Evolutionary conservation across 2,888 invertebrate genomes (phyloP), one percentile per base, ranked within the genome.

Genomic region (Drosophila merina): DNA sequence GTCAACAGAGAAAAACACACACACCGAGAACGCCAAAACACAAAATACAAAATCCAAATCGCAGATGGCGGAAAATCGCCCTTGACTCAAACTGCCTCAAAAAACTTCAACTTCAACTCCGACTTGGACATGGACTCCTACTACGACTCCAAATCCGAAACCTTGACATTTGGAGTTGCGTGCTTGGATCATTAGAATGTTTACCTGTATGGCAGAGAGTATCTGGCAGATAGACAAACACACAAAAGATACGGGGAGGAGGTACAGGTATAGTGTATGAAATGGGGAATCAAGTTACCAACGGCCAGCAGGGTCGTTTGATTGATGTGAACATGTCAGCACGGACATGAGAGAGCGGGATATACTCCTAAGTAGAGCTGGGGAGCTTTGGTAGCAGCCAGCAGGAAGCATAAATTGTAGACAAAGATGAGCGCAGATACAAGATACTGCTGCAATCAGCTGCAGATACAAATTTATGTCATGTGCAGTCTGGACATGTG

Each of bases 271-370:
- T 48, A 33, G 14, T 48, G 69, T 69, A 45, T 64, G 71, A 70
- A 68, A 79, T 73, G 73, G 72, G 57, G 71, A 76, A 74, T 73
- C 72, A 79, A 77, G 82, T 76, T 64, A 62, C 36, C 70, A 76
- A 40, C 52, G 38, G 49, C 31, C 52, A 51, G 31, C 62, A 62
- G 64, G 64, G 76, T 70, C 58, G 68, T 57, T 20, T 87, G 86
- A 88, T 88, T 86, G 84, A 87, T 87, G 84, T 73, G 74, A 73
- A 74, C 77, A 79, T 80, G 79, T 79, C 86, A 82, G 77, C 72
- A 60, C 67, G 45, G 62, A 70, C 40, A 42, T 59, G 50, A 45
- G 50, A 45, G 56, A 44, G 48, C 55, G 55, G 45, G 31, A 30
- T 45, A 14, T 42, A 20, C 40, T 42, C 40, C 40, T 42, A 42